Base-by-base conservation (phyloP, 64 coral and sea anemone genomes). In the Montipora efflorescens region DNA sequence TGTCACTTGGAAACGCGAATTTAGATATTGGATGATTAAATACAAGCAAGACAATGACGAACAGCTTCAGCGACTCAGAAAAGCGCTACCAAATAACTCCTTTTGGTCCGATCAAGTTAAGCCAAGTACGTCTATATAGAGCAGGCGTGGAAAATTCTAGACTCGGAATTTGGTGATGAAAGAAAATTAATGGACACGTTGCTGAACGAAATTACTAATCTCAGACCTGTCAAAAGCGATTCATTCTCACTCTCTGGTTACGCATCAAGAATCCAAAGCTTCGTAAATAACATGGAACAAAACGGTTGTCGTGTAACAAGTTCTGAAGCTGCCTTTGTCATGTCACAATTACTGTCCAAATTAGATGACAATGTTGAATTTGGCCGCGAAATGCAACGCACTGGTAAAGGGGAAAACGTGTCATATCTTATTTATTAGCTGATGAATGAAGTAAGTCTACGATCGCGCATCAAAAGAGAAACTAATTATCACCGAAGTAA, bases 361-460 rank as follows among this genome's bases (percentile, higher is more conserved):
- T 83, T 93, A 48, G 91, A 93, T 76, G 91, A 93, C 73, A 93
- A 93, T 9, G 46, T 87, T 62, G 91, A 93, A 87, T 93, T 77
- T 75, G 91, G 91, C 55, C 73, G 91, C 59, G 82, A 93, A 79
- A 93, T 93, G 91, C 25, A 64, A 91, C 78, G 82, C 59, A 68
- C 87, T 18, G 77, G 86, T 44, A 79, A 78, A 59, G 81, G 76
- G 79, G 91, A 93, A 47, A 93, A 69, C 21, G 91, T 93, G 76
- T 87, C 76, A 59, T 87, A 50, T 75, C 81, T 87, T 59, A 74
- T 93, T 47, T 83, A 93, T 77, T 93, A 83, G 91, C 82, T 93
- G 8, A 76, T 81, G 19, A 76, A 80, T 81, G 89, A 91, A 91
- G 78, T 67, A 91, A 91, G 78, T 82, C 77, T 91, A 47, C 89